Conservation (phyloP, 2,113 vertebrate species). For the Oryzias melastigma region DNA sequence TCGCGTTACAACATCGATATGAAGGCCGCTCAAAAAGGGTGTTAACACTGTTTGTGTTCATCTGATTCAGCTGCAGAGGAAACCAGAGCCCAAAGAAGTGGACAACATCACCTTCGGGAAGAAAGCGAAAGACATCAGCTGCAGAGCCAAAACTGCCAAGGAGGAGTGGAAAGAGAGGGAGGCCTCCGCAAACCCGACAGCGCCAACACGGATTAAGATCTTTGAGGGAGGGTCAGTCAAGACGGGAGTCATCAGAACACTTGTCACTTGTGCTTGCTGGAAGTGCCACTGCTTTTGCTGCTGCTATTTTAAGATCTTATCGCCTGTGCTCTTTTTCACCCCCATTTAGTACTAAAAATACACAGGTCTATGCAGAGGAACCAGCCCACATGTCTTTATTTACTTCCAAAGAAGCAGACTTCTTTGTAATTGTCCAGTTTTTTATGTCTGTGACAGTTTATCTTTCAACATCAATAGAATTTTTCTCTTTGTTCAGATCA, state of each 20-base stretch:
- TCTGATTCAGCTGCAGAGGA: conserved; percentile 84
- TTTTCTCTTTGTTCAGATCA: too few species aligned
- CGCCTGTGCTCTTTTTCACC: not conserved
- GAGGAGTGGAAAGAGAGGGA: conserved; percentile 94
- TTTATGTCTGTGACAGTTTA: too few species aligned
- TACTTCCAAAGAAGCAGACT: too few species aligned
- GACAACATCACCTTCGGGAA: conserved; percentile 89
- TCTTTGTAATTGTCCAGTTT: too few species aligned
- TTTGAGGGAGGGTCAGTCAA: conserved; percentile 96
- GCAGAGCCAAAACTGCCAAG: conserved; percentile 89
- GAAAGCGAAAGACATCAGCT: conserved; percentile 86
- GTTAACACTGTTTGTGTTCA: conserved; percentile 62
- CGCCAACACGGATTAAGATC: conserved; percentile 95
- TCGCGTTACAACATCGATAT: conserved; percentile 56
- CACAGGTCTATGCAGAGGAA: not conserved
- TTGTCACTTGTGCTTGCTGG: conserved; percentile 45
- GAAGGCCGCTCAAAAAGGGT: conserved; percentile 46
- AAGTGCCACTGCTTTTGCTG: conserved; percentile 17
- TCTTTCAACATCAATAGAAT: too few species aligned
- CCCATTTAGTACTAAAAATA: not conserved
- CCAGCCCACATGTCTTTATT: too few species aligned
- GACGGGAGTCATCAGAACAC: conserved; percentile 34
- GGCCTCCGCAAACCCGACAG: conserved; percentile 81
- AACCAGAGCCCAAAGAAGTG: conserved; percentile 88
- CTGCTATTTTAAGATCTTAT: conserved; percentile 19